Evolutionary conservation across 2,113 vertebrate species (phyloP).

Genomic region (Hyla sarda): DNA sequence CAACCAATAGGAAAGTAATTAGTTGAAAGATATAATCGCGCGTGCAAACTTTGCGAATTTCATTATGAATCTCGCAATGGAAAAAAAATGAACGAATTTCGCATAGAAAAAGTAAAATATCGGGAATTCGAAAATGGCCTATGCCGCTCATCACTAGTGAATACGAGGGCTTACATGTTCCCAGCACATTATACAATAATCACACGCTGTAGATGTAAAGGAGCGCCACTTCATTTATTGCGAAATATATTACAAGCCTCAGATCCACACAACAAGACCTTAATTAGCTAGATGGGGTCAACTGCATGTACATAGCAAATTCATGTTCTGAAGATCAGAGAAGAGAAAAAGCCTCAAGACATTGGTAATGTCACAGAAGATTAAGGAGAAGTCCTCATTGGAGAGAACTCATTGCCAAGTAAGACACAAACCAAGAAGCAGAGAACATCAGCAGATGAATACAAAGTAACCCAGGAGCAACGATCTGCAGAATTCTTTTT

Average conservation of each 20-base stretch:
- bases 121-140: too few species aligned
- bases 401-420: background rate
- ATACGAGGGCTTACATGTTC: too few species aligned
- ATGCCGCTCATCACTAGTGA: too few species aligned
- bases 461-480: background rate
- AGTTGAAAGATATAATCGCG: too few species aligned
- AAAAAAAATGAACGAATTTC: too few species aligned
- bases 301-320: background rate
- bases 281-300: background rate
- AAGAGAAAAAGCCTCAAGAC: background rate
- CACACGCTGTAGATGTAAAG: background rate
- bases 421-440: background rate
- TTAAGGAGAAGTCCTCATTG: background rate
- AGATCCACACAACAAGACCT: background rate
- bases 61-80: too few species aligned
- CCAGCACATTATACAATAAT: background rate
- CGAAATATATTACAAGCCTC: constrained; percentile 14
- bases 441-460: background rate
- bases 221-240: background rate
- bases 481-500: background rate
- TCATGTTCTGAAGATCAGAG: background rate
- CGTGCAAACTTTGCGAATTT: too few species aligned
- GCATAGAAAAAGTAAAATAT: too few species aligned
- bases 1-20: too few species aligned
- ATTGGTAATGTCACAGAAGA: background rate